Evolutionary conservation across 2,888 invertebrate genomes (phyloP).

Genomic region (Vanessa cardui): DNA sequence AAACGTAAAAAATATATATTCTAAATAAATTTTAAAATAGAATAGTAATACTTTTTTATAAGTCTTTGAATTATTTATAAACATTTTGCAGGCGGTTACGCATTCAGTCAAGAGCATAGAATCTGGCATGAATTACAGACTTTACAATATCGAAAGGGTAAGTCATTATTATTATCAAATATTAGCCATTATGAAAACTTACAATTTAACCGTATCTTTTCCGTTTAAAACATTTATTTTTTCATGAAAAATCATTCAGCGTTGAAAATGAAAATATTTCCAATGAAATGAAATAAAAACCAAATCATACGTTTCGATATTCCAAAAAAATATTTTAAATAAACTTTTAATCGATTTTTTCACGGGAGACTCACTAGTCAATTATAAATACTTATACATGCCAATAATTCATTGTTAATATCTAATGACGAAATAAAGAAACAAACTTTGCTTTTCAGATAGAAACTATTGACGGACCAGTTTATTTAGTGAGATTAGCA

Average conservation of each 20-base stretch:
- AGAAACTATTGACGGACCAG: slow-evolving; percentile 56
- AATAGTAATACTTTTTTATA: neutral
- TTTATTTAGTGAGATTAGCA: slow-evolving; percentile 59
- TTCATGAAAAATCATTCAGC: too few species aligned
- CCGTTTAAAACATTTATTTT: neutral
- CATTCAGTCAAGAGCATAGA: slow-evolving; percentile 84
- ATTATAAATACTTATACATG: too few species aligned
- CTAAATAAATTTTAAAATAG: neutral
- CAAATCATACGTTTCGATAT: too few species aligned
- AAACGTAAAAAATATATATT: slow-evolving; percentile 47
- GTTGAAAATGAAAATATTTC: too few species aligned
- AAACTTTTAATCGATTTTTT: too few species aligned
- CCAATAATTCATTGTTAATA: too few species aligned
- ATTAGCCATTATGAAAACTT: neutral
- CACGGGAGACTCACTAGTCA: too few species aligned
- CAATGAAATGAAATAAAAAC: too few species aligned
- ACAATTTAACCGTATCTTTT: too few species aligned
- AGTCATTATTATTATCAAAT: slow-evolving; percentile 43
- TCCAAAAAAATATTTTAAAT: too few species aligned
- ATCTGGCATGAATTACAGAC: slow-evolving; percentile 90
- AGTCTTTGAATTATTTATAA: neutral
- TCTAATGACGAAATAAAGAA: too few species aligned
- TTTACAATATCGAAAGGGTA: slow-evolving; percentile 88
- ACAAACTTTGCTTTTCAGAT: slow-evolving; percentile 47
- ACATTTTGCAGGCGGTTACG: slow-evolving; percentile 48